Base-by-base conservation (phyloP, 2,113 vertebrate species). In the Boleophthalmus pectinirostris region DNA sequence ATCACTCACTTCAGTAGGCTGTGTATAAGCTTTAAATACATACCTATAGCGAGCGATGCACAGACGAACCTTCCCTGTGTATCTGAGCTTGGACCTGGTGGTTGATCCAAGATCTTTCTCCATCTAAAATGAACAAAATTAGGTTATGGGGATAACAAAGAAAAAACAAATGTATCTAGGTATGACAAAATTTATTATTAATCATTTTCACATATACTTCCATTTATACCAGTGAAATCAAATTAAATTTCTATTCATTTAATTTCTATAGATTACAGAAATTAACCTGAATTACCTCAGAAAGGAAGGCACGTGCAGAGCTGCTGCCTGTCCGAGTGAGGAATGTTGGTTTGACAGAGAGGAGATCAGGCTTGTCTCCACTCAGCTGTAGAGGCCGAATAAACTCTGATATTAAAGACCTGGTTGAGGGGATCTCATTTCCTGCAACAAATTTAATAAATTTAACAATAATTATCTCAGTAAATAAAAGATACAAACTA, bases 41-140 rank as follows among this genome's bases (percentile, higher is more conserved):
- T 89, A 99, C 98, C 97, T 99, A 33, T 99, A 99, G 29, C 98
- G 96, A 73, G 98, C 98, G 5, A 98, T 94, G 76, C 97, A 99
- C 90, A 99, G 93, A 78, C 96, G 96, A 74, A 97, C 96, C 82
- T 97, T 99, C 78, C 96, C 96, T 51, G 96, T 96, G 90, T 95
- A 97, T 87, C 94, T 96, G 72, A 93, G 94, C 92, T 95, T 98
- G 79, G 95, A 93, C 74, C 92, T 90, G 84, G 95, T 94, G 75
- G 90, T 95, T 71, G 94, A 94, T 80, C 93, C 92, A 70, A 90
- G 91, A 87, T 97, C 95, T 94, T 96, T 95, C 86, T 98, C 97
- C 98, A 99, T 98, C 98, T 99, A 72, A 1, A 85, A 33, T 64
- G 49, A 8, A 16, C 2, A 77, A 66, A 74, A 43, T 1, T 82